phyloP scores from a whole-genome alignment of 1,140 invertebrate species.

The Papilio xuthus region DNA sequence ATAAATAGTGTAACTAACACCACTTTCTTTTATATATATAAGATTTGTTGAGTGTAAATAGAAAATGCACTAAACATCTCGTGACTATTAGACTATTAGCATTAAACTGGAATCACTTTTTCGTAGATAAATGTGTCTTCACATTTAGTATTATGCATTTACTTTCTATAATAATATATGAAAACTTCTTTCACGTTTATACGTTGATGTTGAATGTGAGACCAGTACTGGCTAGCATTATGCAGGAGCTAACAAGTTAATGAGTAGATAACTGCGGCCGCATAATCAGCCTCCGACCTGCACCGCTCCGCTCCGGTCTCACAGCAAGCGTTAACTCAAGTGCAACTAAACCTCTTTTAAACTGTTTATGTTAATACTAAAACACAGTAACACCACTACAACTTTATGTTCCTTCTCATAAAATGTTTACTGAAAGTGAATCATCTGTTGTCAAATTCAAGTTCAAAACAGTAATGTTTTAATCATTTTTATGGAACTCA shows the following conservation, averaged over 20 bases:
- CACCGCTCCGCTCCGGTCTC: not conserved
- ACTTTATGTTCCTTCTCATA: not conserved
- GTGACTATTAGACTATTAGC: too few relatives aligned
- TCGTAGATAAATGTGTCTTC: not conserved
- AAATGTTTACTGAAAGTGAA: too few relatives aligned
- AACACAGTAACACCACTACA: not conserved
- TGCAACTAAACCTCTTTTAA: not conserved
- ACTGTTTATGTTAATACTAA: not conserved
- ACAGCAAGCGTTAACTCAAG: not conserved
- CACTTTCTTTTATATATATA: too few relatives aligned
- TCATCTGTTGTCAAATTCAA: not conserved
- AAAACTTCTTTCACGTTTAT: not conserved
- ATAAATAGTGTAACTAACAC: too few relatives aligned
- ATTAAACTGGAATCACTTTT: too few relatives aligned
- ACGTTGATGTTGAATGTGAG: not conserved
- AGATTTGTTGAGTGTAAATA: too few relatives aligned
- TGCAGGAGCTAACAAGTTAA: constrained; percentile 3
- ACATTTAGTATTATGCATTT: not conserved
- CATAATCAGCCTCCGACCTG: constrained; percentile 6
- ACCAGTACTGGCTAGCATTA: not conserved
- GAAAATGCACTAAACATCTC: too few relatives aligned
- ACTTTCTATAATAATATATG: not conserved
- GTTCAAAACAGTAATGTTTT: not conserved
- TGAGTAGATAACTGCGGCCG: constrained; percentile 1
- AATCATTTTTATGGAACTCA: not conserved